Evolutionary conservation across 2,888 invertebrate genomes (phyloP).

Genomic region (Petrophora chlorosata): DNA sequence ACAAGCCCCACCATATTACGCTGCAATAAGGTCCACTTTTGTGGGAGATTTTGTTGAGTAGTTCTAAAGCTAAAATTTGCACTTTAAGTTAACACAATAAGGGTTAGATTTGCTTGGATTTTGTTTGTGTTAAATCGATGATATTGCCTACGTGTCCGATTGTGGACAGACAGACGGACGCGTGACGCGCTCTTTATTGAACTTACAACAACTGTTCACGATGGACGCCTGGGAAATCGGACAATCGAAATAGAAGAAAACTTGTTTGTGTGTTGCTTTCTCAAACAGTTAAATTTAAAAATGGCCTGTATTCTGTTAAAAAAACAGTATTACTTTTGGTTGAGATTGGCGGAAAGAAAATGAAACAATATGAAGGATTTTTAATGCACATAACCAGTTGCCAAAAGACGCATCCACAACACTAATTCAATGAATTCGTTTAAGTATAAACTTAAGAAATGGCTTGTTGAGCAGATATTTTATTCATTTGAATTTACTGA

Average conservation of each 20-base stretch:
- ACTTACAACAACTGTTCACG: constrained; percentile 44
- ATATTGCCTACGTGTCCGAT: constrained; percentile 62
- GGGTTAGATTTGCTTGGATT: constrained; percentile 27
- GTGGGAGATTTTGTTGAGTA: not conserved
- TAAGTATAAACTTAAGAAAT: no score
- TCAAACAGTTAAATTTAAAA: not conserved
- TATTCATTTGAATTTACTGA: no score
- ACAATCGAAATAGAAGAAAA: constrained; percentile 17
- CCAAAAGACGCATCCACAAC: no score
- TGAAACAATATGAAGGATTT: no score
- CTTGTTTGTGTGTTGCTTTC: not conserved
- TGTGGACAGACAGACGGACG: constrained; percentile 48
- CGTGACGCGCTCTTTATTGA: constrained; percentile 60
- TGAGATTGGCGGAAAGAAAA: no score
- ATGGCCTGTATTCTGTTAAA: no score
- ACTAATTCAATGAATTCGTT: no score
- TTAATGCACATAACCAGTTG: no score
- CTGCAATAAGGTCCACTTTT: constrained; percentile 4
- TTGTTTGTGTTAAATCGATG: constrained; percentile 42
- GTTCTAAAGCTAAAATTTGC: not conserved
- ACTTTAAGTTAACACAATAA: constrained; percentile 24
- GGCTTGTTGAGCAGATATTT: no score
- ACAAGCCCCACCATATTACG: constrained; percentile 21
- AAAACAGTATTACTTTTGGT: no score
- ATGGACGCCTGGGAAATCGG: constrained; percentile 35